Evolutionary conservation across 2,888 invertebrate species (phyloP), one percentile per base, ranked within the genome.

Genomic region (Schrankia costaestrigalis): DNA sequence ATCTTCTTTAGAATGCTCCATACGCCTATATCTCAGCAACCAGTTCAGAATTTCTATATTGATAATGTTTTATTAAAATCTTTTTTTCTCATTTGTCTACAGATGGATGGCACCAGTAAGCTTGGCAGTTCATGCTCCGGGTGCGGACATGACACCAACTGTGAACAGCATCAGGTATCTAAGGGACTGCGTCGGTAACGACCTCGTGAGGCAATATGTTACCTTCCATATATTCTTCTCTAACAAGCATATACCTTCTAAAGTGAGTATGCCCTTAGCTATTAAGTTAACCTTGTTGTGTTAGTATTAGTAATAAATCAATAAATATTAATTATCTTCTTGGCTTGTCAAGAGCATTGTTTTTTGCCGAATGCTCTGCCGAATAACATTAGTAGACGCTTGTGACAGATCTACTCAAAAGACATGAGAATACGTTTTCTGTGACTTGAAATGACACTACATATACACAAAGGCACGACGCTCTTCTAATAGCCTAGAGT

Each of bases 171-270:
- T 97, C 69, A 91, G 93, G 52, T 95, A 94, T 78, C 89, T 95
- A 41, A 90, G 96, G 39, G 93, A 93, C 68, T 97, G 97, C 75
- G 86, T 90, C 44, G 90, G 90, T 11, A 89, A 89, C 47, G 90
- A 93, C 26, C 89, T 95, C 58, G 90, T 97, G 52, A 90, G 91
- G 35, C 91, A 94, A 65, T 92, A 90, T 69, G 95, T 94, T 75
- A 95, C 96, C 46, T 97, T 97, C 89, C 97, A 97, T 75, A 76
- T 97, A 32, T 96, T 95, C 84, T 97, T 96, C 84, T 93, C 95
- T 63, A 92, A 93, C 65, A 94, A 94, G 68, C 95, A 96, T 80
- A 92, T 95, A 71, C 96, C 96, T 35, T 92, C 53, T 43, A 69
- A 65, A 63, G 86, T 86, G 34, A 70, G 73, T 63, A 28, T 14